Evolutionary conservation across 1,140 invertebrate species (phyloP), one percentile per base, ranked within the genome.

Genomic region (Colletes gigas): DNA sequence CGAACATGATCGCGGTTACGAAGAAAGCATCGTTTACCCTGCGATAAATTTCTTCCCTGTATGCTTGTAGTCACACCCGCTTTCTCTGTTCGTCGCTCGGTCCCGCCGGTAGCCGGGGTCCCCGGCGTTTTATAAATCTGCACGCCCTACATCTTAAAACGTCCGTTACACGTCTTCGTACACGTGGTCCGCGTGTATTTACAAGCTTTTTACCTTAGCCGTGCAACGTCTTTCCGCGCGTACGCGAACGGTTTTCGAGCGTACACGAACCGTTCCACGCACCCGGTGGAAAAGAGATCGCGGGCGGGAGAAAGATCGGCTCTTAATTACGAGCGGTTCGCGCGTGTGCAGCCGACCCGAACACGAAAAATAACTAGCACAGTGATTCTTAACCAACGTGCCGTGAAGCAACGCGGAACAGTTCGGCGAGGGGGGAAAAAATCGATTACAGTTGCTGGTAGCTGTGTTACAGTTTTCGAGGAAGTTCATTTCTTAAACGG

Each of bases 251-350:
- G 79, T 78, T 85, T 85, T 78, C 73, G 67, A 69, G 73, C 15
- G 50, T 17, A 47, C 17, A 39, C 63, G 55, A 67, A 78, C 30
- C 30, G 60, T 81, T 19, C 44, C 41, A 50, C 62, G 57, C 39
- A 19, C 19, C 19, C 39, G n/a, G 8, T 15, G n/a, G 12, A 30
- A 62, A 44, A 5, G 47, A 47, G 67, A 15, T n/a, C 12, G 59
- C 10, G 44, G 15, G 19, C 15, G 19, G 21, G 44, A 39, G 55
- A 68, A 68, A 21, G 82, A 83, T 85, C 73, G 75, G 68, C 69
- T 81, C 59, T 86, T 86, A 86, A 86, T 86, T 86, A 82, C 83
- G 80, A 85, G 75, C 79, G 74, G 62, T 55, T 60, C 21, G 83
- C 67, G 66, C 70, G 83, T 63, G 78, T 77, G 83, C 84, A 72